phyloP scores from a whole-genome alignment of 2,888 invertebrate genomes.

The Xanthia togata region DNA sequence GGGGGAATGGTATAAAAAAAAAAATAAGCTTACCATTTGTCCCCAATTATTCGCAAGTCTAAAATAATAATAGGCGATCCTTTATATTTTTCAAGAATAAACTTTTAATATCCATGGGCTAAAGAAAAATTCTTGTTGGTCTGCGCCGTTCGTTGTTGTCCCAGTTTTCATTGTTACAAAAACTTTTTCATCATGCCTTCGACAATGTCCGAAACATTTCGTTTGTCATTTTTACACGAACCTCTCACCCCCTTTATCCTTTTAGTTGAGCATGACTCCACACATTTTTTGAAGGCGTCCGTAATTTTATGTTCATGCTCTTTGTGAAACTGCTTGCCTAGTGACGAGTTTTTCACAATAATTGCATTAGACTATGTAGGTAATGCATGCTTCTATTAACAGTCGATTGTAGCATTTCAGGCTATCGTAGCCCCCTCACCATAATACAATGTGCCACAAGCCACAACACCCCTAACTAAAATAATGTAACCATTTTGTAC shows the following conservation, averaged over 20 bases:
- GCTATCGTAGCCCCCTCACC: background rate
- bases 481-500: conserved; percentile 6
- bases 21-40: background rate
- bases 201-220: conserved; percentile 48
- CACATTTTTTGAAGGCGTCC: conserved; percentile 45
- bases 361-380: background rate
- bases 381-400: background rate
- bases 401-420: too few relatives aligned
- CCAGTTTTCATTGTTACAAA: conserved; percentile 45
- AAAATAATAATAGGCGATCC: conserved; percentile 11
- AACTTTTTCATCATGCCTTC: conserved; percentile 51
- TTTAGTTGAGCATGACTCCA: conserved; percentile 40
- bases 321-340: conserved; percentile 2
- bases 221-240: conserved; percentile 47
- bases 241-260: conserved; percentile 24
- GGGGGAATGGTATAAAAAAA: background rate
- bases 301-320: conserved; percentile 29
- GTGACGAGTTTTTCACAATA: background rate
- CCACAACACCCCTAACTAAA: background rate
- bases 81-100: conserved; percentile 6
- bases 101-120: conserved; percentile 20
- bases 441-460: background rate
- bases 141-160: conserved; percentile 27
- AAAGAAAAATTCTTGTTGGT: conserved; percentile 17
- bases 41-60: background rate